phyloP scores from a whole-genome alignment of 2,113 vertebrate species.

The Isurus oxyrinchus region DNA sequence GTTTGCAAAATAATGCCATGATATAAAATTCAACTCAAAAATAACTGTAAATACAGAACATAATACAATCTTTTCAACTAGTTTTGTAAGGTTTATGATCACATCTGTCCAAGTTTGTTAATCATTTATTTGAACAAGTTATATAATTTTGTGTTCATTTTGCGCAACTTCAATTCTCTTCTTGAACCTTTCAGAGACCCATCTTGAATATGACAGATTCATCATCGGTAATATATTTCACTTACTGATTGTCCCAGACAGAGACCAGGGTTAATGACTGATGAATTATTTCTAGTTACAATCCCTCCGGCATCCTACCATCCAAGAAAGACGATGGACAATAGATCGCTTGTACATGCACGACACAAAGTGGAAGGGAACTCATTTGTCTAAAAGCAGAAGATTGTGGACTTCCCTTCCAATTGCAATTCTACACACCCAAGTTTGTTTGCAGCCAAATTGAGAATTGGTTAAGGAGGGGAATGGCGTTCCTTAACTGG shows the following conservation, averaged over 20 bases:
- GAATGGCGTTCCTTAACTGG: neutral
- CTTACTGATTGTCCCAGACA: neutral
- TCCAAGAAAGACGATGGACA: neutral
- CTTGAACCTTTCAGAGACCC: neutral
- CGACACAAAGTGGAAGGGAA: neutral
- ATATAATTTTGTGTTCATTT: neutral
- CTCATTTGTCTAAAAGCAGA: neutral
- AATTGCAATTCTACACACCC: neutral
- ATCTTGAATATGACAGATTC: neutral
- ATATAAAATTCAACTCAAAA: neutral
- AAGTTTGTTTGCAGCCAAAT: neutral
- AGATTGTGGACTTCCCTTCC: neutral
- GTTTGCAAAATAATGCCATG: neutral
- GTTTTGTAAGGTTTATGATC: neutral
- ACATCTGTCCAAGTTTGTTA: neutral
- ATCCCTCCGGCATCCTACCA: neutral
- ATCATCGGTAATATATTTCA: neutral
- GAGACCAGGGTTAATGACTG: neutral
- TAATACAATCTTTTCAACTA: neutral
- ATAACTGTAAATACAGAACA: neutral
- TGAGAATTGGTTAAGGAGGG: neutral
- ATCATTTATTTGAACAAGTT: neutral
- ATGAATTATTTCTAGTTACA: neutral
- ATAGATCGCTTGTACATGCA: neutral
- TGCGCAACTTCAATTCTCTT: neutral